Evolutionary conservation across 2,797 vertebrate genomes (phyloP).

Genomic region (Myripristis murdjan): DNA sequence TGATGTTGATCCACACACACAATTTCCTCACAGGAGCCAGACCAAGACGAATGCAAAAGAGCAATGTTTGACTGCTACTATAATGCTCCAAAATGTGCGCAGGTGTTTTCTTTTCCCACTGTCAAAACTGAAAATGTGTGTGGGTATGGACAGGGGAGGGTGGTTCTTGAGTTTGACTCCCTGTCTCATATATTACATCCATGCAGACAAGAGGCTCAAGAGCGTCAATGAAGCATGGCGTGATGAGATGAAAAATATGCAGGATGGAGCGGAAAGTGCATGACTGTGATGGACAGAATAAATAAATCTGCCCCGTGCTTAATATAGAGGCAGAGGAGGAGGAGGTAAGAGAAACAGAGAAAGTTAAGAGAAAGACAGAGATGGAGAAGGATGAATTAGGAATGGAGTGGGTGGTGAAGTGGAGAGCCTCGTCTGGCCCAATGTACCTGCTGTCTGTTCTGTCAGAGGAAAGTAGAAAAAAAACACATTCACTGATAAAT

Average conservation of each 20-base stretch:
- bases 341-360: background rate
- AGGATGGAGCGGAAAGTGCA: background rate
- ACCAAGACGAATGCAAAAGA: too few relatives aligned
- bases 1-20: too few relatives aligned
- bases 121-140: too few relatives aligned
- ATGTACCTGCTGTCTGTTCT: background rate
- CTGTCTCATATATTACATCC: background rate
- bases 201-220: background rate
- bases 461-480: background rate
- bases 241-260: background rate
- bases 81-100: background rate
- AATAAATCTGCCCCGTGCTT: background rate
- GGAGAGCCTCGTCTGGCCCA: background rate
- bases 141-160: too few relatives aligned
- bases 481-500: background rate
- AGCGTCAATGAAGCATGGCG: background rate
- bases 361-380: background rate
- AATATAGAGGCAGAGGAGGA: background rate
- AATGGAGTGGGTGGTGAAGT: background rate
- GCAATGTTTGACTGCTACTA: background rate
- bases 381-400: background rate
- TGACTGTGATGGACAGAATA: constrained; percentile 1
- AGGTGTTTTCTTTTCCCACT: background rate
- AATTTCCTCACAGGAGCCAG: too few relatives aligned
- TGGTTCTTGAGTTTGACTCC: background rate